Percentiles rank a stretch among this genome's conserved stretches.
Conservation (phyloP, 2,888 invertebrate species). For the Galeruca laticollis region DNA sequence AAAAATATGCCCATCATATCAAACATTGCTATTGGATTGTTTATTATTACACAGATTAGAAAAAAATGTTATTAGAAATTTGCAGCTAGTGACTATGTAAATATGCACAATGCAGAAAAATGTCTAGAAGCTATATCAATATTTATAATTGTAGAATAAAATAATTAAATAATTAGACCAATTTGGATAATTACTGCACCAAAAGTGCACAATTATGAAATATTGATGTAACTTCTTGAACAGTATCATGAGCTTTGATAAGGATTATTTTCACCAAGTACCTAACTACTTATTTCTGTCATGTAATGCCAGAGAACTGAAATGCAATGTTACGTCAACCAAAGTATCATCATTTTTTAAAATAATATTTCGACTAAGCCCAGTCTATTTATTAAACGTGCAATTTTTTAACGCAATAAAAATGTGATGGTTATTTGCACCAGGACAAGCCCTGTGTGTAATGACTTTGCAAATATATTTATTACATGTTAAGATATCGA, state of each 20-base stretch:
- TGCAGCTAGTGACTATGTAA: background rate
- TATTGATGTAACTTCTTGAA: background rate
- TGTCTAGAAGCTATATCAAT: background rate
- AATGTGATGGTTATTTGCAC: conserved; percentile 55
- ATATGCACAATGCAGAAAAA: background rate
- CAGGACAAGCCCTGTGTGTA: conserved; percentile 36
- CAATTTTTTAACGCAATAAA: conserved; percentile 61
- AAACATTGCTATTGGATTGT: background rate
- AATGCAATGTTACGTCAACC: conserved; percentile 61
- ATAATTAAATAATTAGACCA: background rate
- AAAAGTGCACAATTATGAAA: background rate
- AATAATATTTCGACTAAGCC: conserved; percentile 46
- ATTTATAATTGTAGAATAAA: background rate
- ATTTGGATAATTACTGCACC: background rate
- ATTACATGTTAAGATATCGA: conserved; percentile 41
- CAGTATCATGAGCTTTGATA: conserved; percentile 11
- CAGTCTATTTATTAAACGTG: conserved; percentile 55
- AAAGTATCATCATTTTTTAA: conserved; percentile 57
- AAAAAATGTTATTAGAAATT: background rate
- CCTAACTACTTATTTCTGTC: conserved; percentile 46
- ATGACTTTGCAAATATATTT: conserved; percentile 47
- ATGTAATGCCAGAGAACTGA: conserved; percentile 54
- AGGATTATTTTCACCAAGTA: conserved; percentile 44
- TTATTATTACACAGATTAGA: background rate
- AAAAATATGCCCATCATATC: background rate